phyloP scores from a whole-genome alignment of 2,797 vertebrate species.

The Craterocephalus amniculus region DNA sequence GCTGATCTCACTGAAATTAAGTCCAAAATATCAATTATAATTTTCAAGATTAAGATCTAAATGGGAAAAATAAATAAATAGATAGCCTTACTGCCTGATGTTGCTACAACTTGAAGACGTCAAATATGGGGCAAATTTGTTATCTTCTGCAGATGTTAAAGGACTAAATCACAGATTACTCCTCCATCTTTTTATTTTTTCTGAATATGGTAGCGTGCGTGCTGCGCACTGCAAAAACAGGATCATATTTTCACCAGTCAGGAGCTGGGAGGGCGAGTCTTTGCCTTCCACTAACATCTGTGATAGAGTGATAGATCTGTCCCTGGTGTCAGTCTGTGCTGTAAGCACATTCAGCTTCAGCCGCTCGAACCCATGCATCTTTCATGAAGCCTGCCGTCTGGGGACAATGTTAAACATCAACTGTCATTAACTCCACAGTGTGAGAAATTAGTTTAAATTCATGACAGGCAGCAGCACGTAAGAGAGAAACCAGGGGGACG shows the following conservation, averaged over 20 bases:
- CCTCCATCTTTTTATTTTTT: conserved; percentile 22
- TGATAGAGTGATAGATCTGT: conserved; percentile 68
- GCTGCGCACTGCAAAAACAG: background rate
- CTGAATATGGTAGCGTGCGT: conserved; percentile 9
- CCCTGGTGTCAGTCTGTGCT: conserved; percentile 59
- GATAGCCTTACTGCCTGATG: too few species aligned
- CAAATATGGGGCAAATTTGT: background rate
- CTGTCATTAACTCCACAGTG: conserved; percentile 70
- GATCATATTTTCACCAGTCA: conserved; percentile 51
- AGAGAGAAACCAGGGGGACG: conserved; percentile 40
- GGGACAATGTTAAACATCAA: conserved; percentile 75
- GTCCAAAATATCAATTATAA: too few species aligned
- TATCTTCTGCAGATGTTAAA: conserved; percentile 1
- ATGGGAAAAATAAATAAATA: background rate
- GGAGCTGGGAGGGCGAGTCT: conserved; percentile 35
- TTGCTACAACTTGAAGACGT: conserved; percentile 24
- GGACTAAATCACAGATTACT: conserved; percentile 1
- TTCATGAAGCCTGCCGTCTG: conserved; percentile 73
- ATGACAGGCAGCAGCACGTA: conserved; percentile 59
- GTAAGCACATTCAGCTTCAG: conserved; percentile 65
- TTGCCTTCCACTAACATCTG: conserved; percentile 51
- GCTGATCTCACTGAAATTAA: background rate
- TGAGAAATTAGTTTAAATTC: conserved; percentile 69
- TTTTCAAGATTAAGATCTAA: background rate
- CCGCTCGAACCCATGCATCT: conserved; percentile 72